Evolutionary conservation across 2,113 vertebrate species (phyloP), one percentile per base, ranked within the genome.

Genomic region (Platichthys stellatus): DNA sequence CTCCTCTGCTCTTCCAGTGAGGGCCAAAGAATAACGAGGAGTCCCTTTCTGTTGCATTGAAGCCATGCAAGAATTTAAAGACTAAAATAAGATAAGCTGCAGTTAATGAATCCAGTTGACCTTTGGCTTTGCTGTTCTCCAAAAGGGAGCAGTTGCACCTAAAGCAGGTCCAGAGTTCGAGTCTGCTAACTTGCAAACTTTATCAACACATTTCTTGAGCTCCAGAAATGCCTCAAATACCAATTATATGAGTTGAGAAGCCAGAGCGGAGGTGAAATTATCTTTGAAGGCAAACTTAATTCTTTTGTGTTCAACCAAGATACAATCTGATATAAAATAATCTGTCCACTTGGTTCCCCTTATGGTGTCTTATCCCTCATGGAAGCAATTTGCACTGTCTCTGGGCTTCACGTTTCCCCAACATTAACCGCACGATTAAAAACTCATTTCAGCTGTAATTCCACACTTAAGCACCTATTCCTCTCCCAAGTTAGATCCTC

Each of bases 371-470:
- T 86, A 81, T 89, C 72, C 80, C 70, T 88, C 87, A 72, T 45
- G 63, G 84, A 86, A 81, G 81, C 89, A 88, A 91, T 93, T 92
- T 89, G 75, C 92, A 54, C 75, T 73, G 84, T 90, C 92, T 92
- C 82, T 72, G 72, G 69, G 88, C 86, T 71, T 77, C 87, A 90
- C 89, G 83, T 93, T 93, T 93, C 91, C 82, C 89, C 86, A 88
- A 92, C 93, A 91, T 94, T 94, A 94, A 93, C 92, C 79, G 82
- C 75, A 72, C 82, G 88, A 94, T 94, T 93, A 93, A 94, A 93
- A 93, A 88, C 86, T 88, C 82, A 94, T 93, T 93, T 90, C 69
- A 47, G 83, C 87, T 78, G 85, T 93, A 93, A 93, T 94, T 93
- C 91, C 86, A 83, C 86, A 84, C 86, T 86, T 94, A 92, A 95